Conservation (phyloP, 1,140 invertebrate species). For the Cheumatopsyche charites region DNA sequence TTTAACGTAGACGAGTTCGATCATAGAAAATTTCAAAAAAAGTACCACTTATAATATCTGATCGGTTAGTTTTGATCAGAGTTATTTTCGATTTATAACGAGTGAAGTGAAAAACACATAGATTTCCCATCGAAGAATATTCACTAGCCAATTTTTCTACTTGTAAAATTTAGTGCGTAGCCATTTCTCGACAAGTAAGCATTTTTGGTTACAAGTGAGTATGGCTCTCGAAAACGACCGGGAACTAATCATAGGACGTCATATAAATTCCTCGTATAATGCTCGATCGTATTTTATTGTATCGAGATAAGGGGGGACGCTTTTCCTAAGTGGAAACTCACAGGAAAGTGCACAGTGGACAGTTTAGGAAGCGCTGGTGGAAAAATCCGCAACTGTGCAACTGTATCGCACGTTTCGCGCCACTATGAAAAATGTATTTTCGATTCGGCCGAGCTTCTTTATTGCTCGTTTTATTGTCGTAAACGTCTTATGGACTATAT, state of each 20-base stretch:
- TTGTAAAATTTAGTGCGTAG: conserved; percentile 25
- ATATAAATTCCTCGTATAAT: conserved; percentile 45
- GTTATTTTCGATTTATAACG: too few relatives aligned
- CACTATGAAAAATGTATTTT: conserved; percentile 8
- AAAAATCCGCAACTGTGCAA: background rate
- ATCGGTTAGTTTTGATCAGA: too few relatives aligned
- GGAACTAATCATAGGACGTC: conserved; percentile 46
- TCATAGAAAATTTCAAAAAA: background rate
- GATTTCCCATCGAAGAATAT: too few relatives aligned
- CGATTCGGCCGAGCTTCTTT: too few relatives aligned
- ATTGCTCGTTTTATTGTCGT: too few relatives aligned
- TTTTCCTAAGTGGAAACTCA: background rate
- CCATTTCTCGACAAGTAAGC: conserved; percentile 37
- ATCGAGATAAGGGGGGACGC: conserved; percentile 32
- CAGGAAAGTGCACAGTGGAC: background rate
- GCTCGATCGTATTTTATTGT: conserved; percentile 42
- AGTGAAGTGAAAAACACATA: background rate
- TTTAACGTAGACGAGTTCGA: conserved; percentile 14
- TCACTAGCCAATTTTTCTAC: conserved; percentile 3
- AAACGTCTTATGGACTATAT: too few relatives aligned
- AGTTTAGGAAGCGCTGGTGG: background rate
- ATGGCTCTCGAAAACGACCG: conserved; percentile 42
- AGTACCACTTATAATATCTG: too few relatives aligned
- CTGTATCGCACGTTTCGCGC: background rate
- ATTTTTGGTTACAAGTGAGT: conserved; percentile 46